Conservation (phyloP, 2,888 invertebrate species). For the Phengaris alcon region DNA sequence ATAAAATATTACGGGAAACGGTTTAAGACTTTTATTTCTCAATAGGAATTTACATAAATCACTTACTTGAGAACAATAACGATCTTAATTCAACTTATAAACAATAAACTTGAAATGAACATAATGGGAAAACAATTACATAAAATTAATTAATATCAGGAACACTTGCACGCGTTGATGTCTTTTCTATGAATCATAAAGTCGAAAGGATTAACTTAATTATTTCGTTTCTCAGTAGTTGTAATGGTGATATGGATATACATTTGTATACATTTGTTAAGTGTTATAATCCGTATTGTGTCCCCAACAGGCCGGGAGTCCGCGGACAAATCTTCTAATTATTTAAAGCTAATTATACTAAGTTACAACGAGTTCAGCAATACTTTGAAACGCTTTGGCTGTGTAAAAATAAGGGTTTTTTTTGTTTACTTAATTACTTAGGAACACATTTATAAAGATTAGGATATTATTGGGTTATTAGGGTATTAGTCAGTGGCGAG, state of each 20-base stretch:
- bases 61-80: too few relatives aligned
- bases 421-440: not conserved
- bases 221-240: conserved; percentile 3
- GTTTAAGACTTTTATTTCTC: too few relatives aligned
- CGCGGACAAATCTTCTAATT: not conserved
- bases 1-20: too few relatives aligned
- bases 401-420: not conserved
- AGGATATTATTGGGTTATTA: not conserved
- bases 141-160: not conserved
- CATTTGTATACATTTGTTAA: not conserved
- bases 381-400: not conserved
- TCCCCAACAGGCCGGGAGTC: not conserved
- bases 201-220: conserved; percentile 14
- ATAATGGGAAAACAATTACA: not conserved
- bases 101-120: too few relatives aligned
- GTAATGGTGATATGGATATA: not conserved
- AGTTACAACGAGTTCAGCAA: not conserved
- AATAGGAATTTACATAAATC: too few relatives aligned
- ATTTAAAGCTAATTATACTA: not conserved
- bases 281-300: conserved; percentile 21
- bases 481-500: not conserved
- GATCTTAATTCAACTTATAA: too few relatives aligned
- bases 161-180: conserved; percentile 48
- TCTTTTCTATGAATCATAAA: conserved; percentile 46
- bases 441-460: not conserved